phyloP scores from a whole-genome alignment of 2,888 invertebrate genomes.

The Limnephilus marmoratus region DNA sequence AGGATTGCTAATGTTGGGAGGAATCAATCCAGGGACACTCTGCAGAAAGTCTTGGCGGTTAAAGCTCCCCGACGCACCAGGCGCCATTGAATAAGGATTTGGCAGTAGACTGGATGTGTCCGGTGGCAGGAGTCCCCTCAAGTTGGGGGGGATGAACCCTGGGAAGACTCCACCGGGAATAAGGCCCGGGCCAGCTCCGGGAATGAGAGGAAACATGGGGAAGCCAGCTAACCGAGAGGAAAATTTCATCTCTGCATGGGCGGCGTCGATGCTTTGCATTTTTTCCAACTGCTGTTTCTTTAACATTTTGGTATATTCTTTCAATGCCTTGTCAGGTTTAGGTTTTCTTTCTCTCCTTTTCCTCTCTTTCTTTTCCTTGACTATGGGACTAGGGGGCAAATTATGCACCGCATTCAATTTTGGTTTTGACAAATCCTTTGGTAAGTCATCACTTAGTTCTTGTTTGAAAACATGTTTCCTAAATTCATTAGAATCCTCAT shows the following conservation, averaged over 20 bases:
- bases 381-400: constrained; percentile 38
- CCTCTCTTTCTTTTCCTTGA: constrained; percentile 77
- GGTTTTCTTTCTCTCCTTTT: constrained; percentile 77
- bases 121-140: constrained; percentile 71
- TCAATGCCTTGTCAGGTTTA: constrained; percentile 71
- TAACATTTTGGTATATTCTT: constrained; percentile 74
- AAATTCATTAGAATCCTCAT: constrained; percentile 75
- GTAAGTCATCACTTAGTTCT: constrained; percentile 60
- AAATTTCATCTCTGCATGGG: constrained; percentile 60
- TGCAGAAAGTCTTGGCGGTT: constrained; percentile 70
- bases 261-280: constrained; percentile 68
- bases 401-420: constrained; percentile 54
- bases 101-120: constrained; percentile 72
- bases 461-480: constrained; percentile 69
- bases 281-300: constrained; percentile 74
- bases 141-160: constrained; percentile 73
- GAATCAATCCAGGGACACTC: constrained; percentile 80
- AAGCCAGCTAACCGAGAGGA: constrained; percentile 76
- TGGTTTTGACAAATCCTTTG: constrained; percentile 64
- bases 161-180: constrained; percentile 71
- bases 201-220: constrained; percentile 76
- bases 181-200: constrained; percentile 70
- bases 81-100: constrained; percentile 76
- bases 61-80: constrained; percentile 81
- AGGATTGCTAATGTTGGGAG: constrained; percentile 76